These are phyloP conservation scores for Brenthis ino DNA, from an alignment of 2,888 invertebrate genomes.

Conservation along the genomic window DNA sequence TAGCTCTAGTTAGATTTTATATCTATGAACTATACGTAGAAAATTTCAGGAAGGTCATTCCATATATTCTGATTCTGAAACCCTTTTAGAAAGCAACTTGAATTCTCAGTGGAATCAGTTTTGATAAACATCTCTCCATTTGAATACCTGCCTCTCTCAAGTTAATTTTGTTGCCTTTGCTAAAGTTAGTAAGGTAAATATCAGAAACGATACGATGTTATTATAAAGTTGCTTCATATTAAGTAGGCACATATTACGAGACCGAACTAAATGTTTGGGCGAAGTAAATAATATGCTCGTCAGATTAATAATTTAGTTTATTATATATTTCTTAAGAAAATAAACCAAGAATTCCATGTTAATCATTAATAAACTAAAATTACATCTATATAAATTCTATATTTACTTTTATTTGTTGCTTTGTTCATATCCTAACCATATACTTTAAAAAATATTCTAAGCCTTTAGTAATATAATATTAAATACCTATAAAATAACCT, in stretches of 20 bases:
- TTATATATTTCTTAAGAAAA: too few species aligned
- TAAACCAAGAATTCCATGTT: too few species aligned
- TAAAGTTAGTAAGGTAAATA: conserved; percentile 28
- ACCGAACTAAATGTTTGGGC: conserved; percentile 1
- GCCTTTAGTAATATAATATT: too few species aligned
- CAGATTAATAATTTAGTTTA: background rate
- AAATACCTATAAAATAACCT: too few species aligned
- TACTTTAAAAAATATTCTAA: too few species aligned
- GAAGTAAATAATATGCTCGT: background rate
- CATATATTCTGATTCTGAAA: conserved; percentile 36
- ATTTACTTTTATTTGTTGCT: too few species aligned
- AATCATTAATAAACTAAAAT: too few species aligned
- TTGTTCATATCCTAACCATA: too few species aligned
- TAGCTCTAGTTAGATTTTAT: background rate
- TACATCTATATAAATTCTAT: too few species aligned
- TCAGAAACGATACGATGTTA: conserved; percentile 20
- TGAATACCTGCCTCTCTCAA: conserved; percentile 33
- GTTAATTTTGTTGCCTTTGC: conserved; percentile 31
- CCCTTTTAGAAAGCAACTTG: conserved; percentile 41
- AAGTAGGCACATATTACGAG: conserved; percentile 21
- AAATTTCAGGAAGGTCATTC: conserved; percentile 30
- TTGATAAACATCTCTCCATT: conserved; percentile 48
- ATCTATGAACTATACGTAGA: conserved; percentile 3
- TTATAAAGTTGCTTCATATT: conserved; percentile 19
- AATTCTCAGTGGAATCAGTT: conserved; percentile 45